Evolutionary conservation across 1,140 invertebrate genomes (phyloP), one percentile per base, ranked within the genome.

Genomic region (Drosophila busckii): DNA sequence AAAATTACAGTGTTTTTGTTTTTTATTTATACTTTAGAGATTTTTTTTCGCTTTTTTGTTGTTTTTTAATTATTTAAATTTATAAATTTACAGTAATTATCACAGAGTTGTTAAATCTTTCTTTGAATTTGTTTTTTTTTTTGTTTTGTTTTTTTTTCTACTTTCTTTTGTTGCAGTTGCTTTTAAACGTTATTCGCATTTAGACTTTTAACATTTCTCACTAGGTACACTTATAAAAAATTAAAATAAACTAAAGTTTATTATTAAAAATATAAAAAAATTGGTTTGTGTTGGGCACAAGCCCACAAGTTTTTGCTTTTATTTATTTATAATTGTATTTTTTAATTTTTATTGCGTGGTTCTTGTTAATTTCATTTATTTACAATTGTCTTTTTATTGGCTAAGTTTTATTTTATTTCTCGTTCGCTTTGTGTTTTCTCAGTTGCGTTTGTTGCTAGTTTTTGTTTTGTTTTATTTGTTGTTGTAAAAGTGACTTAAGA

Each of bases 51-150:
- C 40, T 49, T 55, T 38, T 70, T 64, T 55, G 22, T 40, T 34
- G 31, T 35, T 34, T 55, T 68, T 46, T 60, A 41, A 75, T 75
- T 65, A 55, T 78, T 84, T 82, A 78, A 84, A 82, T 70, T 85
- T 84, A 86, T 86, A 86, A 86, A 86, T 86, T 86, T 86, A 86
- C 75, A 86, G 84, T 86, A 86, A 86, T 86, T 86, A 86, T 86
- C 84, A 86, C 84, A 86, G 84, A 86, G 84, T 85, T 86, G 84
- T 86, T 85, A 86, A 84, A 84, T 83, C 78, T 83, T 83, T 83
- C 70, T 84, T 83, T 83, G 78, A 83, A 83, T 83, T 83, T 76
- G 65, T 83, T 83, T 83, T 83, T 56, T 64, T 48, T 67, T 59
- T 48, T 13, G 61, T 28, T 68, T 53, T 52, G 41, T 60, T 64